A percentile compares a stretch with the other conserved stretches of the same genome.
These are phyloP conservation scores for Catocala fraxini DNA, from an alignment of 2,888 invertebrate genomes.

Conservation along the genomic window DNA sequence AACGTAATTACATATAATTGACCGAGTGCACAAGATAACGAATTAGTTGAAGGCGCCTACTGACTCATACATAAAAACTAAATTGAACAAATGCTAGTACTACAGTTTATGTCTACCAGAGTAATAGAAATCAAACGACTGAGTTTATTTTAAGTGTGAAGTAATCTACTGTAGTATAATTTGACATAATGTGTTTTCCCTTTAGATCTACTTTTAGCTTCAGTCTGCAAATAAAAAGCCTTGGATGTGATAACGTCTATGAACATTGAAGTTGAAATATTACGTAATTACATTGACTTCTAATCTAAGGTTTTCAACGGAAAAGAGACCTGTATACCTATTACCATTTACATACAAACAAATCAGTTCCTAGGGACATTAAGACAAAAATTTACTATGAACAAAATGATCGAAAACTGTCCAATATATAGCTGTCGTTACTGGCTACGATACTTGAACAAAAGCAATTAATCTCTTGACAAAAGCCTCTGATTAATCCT, in stretches of 20 bases:
- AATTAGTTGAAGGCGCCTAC: slow-evolving; percentile 38
- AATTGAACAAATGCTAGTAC: slow-evolving; percentile 1
- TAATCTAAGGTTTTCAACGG: not conserved
- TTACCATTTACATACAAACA: no score
- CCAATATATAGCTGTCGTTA: no score
- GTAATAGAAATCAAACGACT: not conserved
- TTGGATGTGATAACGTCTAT: slow-evolving; percentile 20
- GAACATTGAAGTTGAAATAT: slow-evolving; percentile 12
- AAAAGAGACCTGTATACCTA: no score
- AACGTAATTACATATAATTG: slow-evolving; percentile 62
- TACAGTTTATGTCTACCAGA: not conserved
- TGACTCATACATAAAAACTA: slow-evolving; percentile 32
- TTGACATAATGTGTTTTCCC: slow-evolving; percentile 39
- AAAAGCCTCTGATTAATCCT: no score
- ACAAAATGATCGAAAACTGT: no score
- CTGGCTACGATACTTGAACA: no score
- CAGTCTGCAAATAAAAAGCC: slow-evolving; percentile 16
- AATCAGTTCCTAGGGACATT: no score
- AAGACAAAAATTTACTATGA: no score
- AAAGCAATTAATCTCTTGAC: no score
- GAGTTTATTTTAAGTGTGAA: no score
- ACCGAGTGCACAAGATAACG: slow-evolving; percentile 33
- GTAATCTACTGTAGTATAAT: slow-evolving; percentile 15
- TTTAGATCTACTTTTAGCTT: slow-evolving; percentile 35
- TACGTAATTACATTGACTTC: slow-evolving; percentile 14